Percentiles rank a stretch among this genome's conserved stretches.
phyloP scores from a whole-genome alignment of 1,140 invertebrate species.

The Drosophila ambigua region DNA sequence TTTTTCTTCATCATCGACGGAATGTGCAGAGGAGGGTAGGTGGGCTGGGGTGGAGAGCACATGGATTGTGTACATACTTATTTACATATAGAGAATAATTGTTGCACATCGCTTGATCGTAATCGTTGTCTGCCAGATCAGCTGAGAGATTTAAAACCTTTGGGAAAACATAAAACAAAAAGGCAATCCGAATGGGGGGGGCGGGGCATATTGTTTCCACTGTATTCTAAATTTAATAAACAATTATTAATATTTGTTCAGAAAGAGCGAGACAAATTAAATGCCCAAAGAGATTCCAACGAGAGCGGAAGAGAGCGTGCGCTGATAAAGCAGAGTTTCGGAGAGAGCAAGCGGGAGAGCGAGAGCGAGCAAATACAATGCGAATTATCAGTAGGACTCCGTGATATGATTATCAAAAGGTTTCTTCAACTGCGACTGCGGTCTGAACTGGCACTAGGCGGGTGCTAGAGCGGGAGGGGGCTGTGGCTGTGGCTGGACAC shows the following conservation, averaged over 20 bases:
- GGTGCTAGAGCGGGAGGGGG: not conserved
- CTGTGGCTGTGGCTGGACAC: not conserved
- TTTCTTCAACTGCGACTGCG: conserved; percentile 23
- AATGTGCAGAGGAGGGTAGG: too few species aligned
- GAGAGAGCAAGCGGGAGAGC: conserved; percentile 20
- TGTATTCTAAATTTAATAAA: conserved; percentile 61
- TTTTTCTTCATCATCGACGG: not conserved
- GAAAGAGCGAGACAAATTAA: conserved; percentile 16
- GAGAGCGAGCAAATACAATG: conserved; percentile 66
- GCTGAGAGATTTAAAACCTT: not conserved
- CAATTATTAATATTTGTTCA: conserved; percentile 26
- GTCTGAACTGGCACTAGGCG: not conserved
- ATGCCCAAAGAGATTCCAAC: conserved; percentile 20
- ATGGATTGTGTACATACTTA: too few species aligned
- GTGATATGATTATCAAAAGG: conserved; percentile 81
- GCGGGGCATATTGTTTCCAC: conserved; percentile 9
- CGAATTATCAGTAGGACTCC: conserved; percentile 78
- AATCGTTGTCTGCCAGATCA: too few species aligned
- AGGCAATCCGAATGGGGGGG: not conserved
- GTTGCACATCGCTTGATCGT: too few species aligned
- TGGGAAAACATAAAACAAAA: conserved; percentile 6
- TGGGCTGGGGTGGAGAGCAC: too few species aligned
- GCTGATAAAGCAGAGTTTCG: conserved; percentile 58
- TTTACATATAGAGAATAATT: too few species aligned
- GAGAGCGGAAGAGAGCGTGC: conserved; percentile 8